Conservation (phyloP, 2,888 invertebrate species). For the Cistogaster globosa region DNA sequence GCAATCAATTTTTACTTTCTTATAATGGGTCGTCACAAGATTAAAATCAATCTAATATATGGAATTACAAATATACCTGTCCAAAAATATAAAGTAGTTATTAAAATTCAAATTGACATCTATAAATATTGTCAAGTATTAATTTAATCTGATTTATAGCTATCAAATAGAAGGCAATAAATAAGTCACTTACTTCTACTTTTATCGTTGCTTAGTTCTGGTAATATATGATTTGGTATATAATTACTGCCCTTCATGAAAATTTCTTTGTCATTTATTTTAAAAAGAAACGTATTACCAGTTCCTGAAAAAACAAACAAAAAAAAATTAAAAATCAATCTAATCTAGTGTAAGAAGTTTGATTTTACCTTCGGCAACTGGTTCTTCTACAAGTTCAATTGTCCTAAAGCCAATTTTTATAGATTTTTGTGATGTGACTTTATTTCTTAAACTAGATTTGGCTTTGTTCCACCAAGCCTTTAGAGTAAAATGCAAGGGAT, state of each 20-base stretch:
- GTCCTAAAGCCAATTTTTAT: conserved; percentile 93
- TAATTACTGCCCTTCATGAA: conserved; percentile 98
- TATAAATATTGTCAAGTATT: background rate
- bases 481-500: conserved; percentile 85
- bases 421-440: conserved; percentile 83
- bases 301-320: conserved; percentile 76
- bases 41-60: too few species aligned
- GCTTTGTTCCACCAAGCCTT: conserved; percentile 78
- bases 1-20: too few species aligned
- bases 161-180: background rate
- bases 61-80: too few species aligned
- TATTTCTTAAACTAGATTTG: conserved; percentile 75
- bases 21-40: too few species aligned
- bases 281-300: conserved; percentile 93
- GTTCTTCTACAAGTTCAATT: conserved; percentile 90
- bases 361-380: conserved; percentile 55
- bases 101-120: too few species aligned
- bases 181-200: conserved; percentile 81
- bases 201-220: conserved; percentile 87
- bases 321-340: background rate
- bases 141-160: background rate
- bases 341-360: background rate
- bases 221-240: conserved; percentile 94
- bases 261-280: conserved; percentile 92
- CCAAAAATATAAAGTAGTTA: too few species aligned